A percentile compares a stretch with the other conserved stretches of the same genome.
These are phyloP conservation scores for Pongo abelii DNA, from an alignment of 2,113 vertebrate genomes.

Conservation along the genomic window DNA sequence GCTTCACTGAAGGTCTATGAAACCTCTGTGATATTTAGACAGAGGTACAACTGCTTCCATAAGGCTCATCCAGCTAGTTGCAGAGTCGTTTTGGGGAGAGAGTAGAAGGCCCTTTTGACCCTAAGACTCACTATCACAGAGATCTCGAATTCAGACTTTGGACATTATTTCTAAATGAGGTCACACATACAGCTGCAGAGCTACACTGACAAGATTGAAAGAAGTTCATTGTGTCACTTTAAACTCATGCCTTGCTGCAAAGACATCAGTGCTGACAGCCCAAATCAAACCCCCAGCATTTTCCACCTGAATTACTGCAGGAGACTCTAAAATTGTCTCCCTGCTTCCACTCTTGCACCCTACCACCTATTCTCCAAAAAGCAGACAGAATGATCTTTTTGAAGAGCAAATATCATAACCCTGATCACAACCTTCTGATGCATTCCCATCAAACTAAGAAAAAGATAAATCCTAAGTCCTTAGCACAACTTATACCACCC, in stretches of 20 bases:
- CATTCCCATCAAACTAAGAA: background rate
- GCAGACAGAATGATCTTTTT: background rate
- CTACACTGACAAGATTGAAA: constrained; percentile 25
- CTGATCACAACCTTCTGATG: background rate
- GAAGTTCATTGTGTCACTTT: constrained; percentile 50
- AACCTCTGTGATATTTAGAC: background rate
- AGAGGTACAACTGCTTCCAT: fast-evolving
- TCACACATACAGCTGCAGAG: constrained; percentile 55
- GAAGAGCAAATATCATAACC: background rate
- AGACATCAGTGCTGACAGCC: background rate
- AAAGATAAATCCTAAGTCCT: background rate
- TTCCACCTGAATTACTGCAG: constrained; percentile 29
- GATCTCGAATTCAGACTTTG: constrained; percentile 38
- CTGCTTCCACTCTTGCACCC: background rate
- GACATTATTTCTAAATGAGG: constrained; percentile 69
- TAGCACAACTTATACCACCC: background rate
- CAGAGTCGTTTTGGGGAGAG: background rate
- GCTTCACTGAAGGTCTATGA: background rate
- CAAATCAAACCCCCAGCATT: background rate
- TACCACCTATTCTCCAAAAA: background rate
- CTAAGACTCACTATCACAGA: background rate
- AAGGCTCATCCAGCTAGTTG: background rate
- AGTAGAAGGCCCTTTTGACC: background rate
- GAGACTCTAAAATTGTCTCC: background rate
- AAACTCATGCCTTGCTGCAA: background rate